Evolutionary conservation across 2,113 vertebrate genomes (phyloP).

Genomic region (Zosterops japonicus): DNA sequence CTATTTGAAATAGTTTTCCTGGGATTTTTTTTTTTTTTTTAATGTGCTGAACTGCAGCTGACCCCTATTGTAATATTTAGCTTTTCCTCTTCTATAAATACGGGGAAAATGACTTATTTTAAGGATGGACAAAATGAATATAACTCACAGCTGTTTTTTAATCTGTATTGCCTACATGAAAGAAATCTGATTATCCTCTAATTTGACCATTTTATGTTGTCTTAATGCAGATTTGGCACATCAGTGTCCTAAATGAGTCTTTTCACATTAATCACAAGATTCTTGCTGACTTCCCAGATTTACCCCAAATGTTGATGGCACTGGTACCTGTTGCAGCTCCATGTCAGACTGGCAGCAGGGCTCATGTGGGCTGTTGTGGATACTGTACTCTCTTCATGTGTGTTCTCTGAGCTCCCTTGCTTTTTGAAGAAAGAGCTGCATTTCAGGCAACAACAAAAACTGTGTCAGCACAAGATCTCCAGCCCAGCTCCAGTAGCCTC

Average conservation of each 20-base stretch:
- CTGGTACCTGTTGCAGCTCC: neutral
- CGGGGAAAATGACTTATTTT: neutral
- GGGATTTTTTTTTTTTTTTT: neutral
- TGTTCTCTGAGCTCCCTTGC: neutral
- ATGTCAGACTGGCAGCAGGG: neutral
- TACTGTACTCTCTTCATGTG: rapidly evolving
- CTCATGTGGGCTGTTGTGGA: neutral
- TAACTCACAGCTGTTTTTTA: neutral
- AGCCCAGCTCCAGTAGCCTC: neutral
- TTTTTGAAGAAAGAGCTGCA: neutral
- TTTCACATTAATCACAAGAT: neutral
- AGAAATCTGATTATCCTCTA: neutral
- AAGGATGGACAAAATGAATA: neutral
- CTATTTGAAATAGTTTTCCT: neutral
- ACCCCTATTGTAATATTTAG: conserved; percentile 6
- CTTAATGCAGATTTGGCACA: neutral
- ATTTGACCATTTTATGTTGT: neutral
- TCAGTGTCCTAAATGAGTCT: neutral
- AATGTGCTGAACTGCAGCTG: neutral
- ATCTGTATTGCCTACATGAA: neutral
- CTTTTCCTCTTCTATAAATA: neutral
- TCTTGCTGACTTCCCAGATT: neutral
- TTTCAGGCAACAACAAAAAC: neutral
- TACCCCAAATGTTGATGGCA: neutral
- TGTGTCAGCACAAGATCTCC: neutral